Evolutionary conservation across 2,888 invertebrate genomes (phyloP).

Genomic region (Vesta saturnalis): DNA sequence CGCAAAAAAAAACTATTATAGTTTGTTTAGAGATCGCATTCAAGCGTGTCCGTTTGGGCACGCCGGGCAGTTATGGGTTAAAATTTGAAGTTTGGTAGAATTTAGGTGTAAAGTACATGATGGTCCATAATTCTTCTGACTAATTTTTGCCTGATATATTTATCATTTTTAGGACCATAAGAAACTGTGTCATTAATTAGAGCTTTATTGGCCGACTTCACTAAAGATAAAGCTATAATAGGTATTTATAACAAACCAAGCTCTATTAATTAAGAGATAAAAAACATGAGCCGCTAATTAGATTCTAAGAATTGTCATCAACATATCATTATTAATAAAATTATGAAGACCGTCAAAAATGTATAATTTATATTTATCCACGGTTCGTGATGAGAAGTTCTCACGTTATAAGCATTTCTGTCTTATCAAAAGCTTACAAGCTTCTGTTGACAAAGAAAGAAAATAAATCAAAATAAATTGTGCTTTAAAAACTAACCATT

Average conservation of each 20-base stretch:
- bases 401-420: not conserved
- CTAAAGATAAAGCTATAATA: no score
- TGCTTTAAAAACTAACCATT: conserved; percentile 17
- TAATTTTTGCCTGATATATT: no score
- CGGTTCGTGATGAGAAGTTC: not conserved
- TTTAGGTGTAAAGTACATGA: no score
- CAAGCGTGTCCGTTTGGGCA: no score
- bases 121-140: no score
- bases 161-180: no score
- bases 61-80: no score
- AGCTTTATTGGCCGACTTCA: no score
- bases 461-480: conserved; percentile 7
- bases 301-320: not conserved
- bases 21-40: no score
- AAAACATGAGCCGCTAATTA: not conserved
- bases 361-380: not conserved
- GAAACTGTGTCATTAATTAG: no score
- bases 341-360: not conserved
- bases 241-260: not conserved
- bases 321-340: not conserved
- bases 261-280: not conserved
- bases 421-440: conserved; percentile 1
- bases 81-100: no score
- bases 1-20: no score
- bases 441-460: not conserved